Percentiles rank a stretch among this genome's conserved stretches.
phyloP scores from a whole-genome alignment of 2,113 vertebrate species.

The Sciurus niger region DNA sequence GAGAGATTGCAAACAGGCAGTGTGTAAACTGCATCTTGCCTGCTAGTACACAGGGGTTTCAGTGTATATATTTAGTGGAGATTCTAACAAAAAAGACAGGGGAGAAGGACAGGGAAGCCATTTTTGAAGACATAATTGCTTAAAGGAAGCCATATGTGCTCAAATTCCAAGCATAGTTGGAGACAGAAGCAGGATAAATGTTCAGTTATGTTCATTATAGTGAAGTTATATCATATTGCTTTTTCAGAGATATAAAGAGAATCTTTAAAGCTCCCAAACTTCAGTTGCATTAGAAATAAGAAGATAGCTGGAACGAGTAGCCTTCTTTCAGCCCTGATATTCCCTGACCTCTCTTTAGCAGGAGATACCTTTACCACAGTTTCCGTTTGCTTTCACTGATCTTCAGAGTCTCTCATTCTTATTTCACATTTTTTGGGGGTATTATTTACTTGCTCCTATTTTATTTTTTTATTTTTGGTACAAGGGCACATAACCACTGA shows the following conservation, averaged over 20 bases:
- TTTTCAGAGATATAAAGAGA: neutral
- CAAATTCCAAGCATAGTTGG: neutral
- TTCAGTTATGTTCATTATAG: neutral
- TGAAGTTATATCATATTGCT: neutral
- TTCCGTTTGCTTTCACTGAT: neutral
- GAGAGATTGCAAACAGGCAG: neutral
- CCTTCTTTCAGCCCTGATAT: accelerated
- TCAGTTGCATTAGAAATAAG: neutral
- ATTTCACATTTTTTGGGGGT: neutral
- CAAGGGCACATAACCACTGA: neutral
- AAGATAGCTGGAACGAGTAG: neutral
- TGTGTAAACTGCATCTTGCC: neutral
- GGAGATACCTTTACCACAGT: neutral
- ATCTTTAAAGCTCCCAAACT: neutral
- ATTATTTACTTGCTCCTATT: neutral
- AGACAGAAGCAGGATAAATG: neutral
- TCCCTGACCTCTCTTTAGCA: neutral
- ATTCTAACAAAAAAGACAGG: neutral
- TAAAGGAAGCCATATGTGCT: neutral
- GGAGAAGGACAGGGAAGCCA: neutral
- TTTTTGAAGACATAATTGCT: neutral
- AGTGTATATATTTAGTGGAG: neutral
- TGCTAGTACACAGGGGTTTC: neutral
- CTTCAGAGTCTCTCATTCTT: neutral
- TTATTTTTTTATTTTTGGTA: no score